phyloP scores from a whole-genome alignment of 2,888 invertebrate species.

The Schrankia costaestrigalis region DNA sequence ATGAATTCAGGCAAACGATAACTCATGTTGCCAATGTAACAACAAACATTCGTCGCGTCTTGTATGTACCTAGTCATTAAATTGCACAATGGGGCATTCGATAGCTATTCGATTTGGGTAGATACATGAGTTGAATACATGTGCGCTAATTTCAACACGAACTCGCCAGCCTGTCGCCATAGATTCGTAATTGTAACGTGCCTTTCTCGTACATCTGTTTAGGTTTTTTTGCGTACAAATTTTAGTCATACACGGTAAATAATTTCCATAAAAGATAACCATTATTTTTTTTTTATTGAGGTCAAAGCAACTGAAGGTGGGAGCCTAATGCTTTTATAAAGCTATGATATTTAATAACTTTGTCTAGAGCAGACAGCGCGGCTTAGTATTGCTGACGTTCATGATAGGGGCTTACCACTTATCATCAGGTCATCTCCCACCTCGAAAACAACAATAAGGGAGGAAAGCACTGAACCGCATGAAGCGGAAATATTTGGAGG shows the following conservation, averaged over 20 bases:
- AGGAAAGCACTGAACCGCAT: too few relatives aligned
- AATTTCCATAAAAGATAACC: too few relatives aligned
- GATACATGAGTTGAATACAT: slow-evolving; percentile 54
- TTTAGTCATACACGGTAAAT: too few relatives aligned
- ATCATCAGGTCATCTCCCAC: too few relatives aligned
- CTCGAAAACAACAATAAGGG: too few relatives aligned
- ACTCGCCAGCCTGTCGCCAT: slow-evolving; percentile 5
- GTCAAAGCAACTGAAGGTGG: too few relatives aligned
- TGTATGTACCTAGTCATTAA: slow-evolving; percentile 43
- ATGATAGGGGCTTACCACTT: too few relatives aligned
- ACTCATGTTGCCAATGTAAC: slow-evolving; percentile 46
- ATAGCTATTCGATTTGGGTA: slow-evolving; percentile 53
- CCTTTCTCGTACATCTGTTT: slow-evolving; percentile 12
- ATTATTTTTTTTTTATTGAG: not conserved
- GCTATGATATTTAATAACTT: too few relatives aligned
- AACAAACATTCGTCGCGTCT: slow-evolving; percentile 31
- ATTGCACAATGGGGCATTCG: slow-evolving; percentile 68
- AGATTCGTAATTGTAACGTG: slow-evolving; percentile 18
- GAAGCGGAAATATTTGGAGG: too few relatives aligned
- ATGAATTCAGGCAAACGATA: slow-evolving; percentile 28
- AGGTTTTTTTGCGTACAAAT: slow-evolving; percentile 1
- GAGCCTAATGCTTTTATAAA: too few relatives aligned
- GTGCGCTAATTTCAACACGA: slow-evolving; percentile 43
- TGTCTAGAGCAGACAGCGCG: too few relatives aligned
- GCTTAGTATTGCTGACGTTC: too few relatives aligned